Percentiles rank a stretch among this genome's conserved stretches.
Conservation (phyloP, 92 coral and sea anemone genomes). For the Paragorgia papillata region DNA sequence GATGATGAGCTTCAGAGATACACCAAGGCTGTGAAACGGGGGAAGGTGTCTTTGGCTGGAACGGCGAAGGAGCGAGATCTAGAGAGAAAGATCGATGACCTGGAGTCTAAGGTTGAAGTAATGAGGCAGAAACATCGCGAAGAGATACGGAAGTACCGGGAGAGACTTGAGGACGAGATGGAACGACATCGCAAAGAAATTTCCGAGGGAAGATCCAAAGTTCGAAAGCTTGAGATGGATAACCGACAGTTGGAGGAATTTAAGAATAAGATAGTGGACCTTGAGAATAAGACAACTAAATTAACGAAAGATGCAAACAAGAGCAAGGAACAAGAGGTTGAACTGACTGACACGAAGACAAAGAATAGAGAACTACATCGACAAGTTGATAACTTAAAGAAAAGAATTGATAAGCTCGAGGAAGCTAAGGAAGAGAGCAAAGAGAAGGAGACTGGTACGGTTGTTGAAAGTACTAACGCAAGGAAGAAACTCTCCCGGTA, state of each 20-base stretch:
- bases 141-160: constrained; percentile 78
- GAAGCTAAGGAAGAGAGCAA: constrained; percentile 1
- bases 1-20: constrained; percentile 56
- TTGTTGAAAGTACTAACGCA: neutral
- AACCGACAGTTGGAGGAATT: constrained; percentile 32
- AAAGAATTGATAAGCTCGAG: constrained; percentile 21
- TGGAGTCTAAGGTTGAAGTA: constrained; percentile 87
- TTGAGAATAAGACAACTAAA: constrained; percentile 27
- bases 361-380: constrained; percentile 33
- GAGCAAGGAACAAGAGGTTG: constrained; percentile 30
- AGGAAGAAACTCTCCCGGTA: constrained; percentile 30
- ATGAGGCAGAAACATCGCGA: constrained; percentile 88
- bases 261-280: constrained; percentile 7
- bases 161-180: constrained; percentile 84
- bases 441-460: neutral
- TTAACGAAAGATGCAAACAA: constrained; percentile 16
- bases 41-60: constrained; percentile 44
- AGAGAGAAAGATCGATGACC: constrained; percentile 87
- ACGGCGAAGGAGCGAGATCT: constrained; percentile 63
- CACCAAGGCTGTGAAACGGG: constrained; percentile 56
- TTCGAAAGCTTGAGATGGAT: constrained; percentile 60
- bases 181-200: constrained; percentile 84
- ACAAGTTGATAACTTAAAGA: constrained; percentile 19
- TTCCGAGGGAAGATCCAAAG: constrained; percentile 62
- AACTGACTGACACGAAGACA: constrained; percentile 9